Evolutionary conservation across 2,113 vertebrate species (phyloP).

Genomic region (Poecile atricapillus): DNA sequence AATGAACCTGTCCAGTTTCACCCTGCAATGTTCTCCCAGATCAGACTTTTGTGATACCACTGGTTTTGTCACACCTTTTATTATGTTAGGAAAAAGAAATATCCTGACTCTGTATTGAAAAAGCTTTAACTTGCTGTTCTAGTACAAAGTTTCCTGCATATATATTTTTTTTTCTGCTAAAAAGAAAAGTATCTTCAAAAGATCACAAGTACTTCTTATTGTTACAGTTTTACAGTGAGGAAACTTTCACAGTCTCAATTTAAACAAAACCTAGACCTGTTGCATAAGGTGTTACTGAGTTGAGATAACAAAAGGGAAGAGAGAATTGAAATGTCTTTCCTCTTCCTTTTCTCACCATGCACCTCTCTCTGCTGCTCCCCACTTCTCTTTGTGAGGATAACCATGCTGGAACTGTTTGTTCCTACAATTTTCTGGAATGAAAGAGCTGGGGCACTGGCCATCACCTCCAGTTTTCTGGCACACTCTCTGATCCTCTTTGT

Average conservation of each 20-base stretch:
- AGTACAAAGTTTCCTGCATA: background rate
- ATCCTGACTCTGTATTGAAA: background rate
- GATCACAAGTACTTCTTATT: background rate
- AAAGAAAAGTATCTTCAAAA: background rate
- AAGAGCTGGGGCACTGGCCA: conserved; percentile 25
- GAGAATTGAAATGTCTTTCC: background rate
- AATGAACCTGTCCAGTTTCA: background rate
- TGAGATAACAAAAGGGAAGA: background rate
- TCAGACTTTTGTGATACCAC: background rate
- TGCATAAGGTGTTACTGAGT: background rate
- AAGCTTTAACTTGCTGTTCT: background rate
- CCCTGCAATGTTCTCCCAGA: background rate
- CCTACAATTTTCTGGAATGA: conserved; percentile 4
- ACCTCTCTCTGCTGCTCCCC: background rate
- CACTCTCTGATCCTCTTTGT: background rate
- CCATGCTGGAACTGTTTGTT: conserved; percentile 15
- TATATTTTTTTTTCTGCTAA: background rate
- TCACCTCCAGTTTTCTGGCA: conserved; percentile 47
- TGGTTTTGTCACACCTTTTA: background rate
- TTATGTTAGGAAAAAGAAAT: background rate
- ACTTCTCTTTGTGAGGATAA: conserved; percentile 37
- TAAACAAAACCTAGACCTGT: background rate
- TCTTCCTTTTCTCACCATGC: background rate
- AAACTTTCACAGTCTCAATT: background rate
- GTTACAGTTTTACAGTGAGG: background rate